phyloP scores from a whole-genome alignment of 2,888 invertebrate genomes.

The Euplexia lucipara region DNA sequence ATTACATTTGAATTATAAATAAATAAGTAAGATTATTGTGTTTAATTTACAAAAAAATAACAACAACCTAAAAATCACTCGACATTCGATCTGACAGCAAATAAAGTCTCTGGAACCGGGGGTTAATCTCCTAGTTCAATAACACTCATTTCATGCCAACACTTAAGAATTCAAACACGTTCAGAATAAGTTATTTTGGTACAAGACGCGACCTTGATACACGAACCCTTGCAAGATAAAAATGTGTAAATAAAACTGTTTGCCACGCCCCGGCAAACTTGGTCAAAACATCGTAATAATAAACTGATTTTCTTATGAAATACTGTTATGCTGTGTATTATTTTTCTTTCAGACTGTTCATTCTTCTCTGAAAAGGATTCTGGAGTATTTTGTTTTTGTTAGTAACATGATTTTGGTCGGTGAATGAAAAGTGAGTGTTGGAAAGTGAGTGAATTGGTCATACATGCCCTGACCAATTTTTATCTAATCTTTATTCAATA shows the following conservation, averaged over 20 bases:
- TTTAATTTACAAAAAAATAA: no score
- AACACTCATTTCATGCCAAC: background rate
- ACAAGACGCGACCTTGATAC: conserved; percentile 22
- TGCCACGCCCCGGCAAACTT: conserved; percentile 35
- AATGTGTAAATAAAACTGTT: conserved; percentile 55
- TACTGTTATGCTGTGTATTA: background rate
- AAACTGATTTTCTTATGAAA: conserved; percentile 26
- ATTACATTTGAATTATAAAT: no score
- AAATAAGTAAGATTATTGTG: no score
- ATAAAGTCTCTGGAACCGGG: background rate
- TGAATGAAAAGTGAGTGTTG: no score
- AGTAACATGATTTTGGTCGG: no score
- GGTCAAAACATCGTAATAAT: conserved; percentile 52
- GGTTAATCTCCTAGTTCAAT: background rate
- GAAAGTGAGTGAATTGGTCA: no score
- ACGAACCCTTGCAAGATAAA: conserved; percentile 23
- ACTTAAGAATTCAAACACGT: conserved; percentile 12
- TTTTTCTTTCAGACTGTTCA: background rate
- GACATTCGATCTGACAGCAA: no score
- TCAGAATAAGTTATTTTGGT: conserved; percentile 22
- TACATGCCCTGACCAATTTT: no score
- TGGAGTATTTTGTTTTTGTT: background rate
- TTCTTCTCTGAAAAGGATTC: background rate
- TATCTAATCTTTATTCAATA: no score
- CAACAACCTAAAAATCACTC: no score